Evolutionary conservation across 2,797 vertebrate species (phyloP), one percentile per base, ranked within the genome.

Genomic region (Fratercula arctica): DNA sequence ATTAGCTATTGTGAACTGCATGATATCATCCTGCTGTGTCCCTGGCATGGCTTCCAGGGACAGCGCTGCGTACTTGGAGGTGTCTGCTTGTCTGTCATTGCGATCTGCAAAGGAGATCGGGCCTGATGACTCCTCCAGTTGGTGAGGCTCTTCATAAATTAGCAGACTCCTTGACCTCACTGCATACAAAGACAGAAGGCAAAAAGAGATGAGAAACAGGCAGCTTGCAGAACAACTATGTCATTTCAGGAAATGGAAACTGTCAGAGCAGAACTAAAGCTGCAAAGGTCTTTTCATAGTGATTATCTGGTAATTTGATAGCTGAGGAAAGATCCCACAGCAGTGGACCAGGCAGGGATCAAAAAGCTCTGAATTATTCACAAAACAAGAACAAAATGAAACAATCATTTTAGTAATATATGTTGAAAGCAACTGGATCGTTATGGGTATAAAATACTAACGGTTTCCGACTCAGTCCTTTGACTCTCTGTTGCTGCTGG

Each of bases 161-260:
- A 99, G 96, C 89, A 99, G 98, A 97, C 96, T 99, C 91, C 99
- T 99, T 66, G 99, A 99, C 91, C 99, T 99, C 85, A 99, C 99
- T 99, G 84, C 35, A 53, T 51, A 78, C 41, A 82, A 87, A 96
- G 48, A 86, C 56, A 85, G 79, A 79, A 72, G 56, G 51, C 39
- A 86, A 88, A 79, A 96, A 72, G 73, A 96, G 96, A 97, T 89
- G 95, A 96, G 80, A 66, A 85, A 35, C 26, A 53, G 29, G 56
- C 24, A 80, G 48, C 37, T 46, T 29, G 63, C 23, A 75, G 21
- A 92, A 83, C 21, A 72, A 48, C 53, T 37, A 8, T n/a, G 39
- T 31, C 60, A 67, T 64, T 64, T 61, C 66, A 67, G 57, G 37
- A 79, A 85, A 67, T 29, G 15, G 68, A 77, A 92, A 79, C 26